These are phyloP conservation scores for Clupea harengus DNA, from an alignment of 2,113 vertebrate genomes.

Conservation along the genomic window DNA sequence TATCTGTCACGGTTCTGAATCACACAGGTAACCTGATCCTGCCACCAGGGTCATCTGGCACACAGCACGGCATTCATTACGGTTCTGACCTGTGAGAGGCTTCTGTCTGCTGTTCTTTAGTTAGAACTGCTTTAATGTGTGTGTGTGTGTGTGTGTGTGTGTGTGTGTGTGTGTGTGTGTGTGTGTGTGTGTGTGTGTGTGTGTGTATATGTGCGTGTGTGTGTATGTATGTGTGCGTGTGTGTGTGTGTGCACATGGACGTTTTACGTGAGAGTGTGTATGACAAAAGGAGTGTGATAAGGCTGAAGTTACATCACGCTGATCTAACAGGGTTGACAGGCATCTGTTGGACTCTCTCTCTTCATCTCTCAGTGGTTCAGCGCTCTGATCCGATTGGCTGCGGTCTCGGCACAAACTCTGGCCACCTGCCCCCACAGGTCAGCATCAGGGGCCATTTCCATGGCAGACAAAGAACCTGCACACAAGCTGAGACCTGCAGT, in stretches of 20 bases:
- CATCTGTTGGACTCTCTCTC: neutral
- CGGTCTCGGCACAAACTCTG: neutral
- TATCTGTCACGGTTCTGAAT: neutral
- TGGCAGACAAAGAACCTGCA: neutral
- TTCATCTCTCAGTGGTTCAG: neutral
- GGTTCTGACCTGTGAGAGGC: neutral
- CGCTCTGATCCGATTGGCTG: neutral
- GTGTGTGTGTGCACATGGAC: neutral
- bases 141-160: neutral
- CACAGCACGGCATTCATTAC: neutral
- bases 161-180: neutral
- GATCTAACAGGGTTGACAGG: neutral
- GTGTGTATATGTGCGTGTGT: neutral
- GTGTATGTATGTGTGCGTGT: neutral
- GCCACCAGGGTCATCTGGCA: neutral
- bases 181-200: too few species aligned
- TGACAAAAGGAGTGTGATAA: neutral
- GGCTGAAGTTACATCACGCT: neutral
- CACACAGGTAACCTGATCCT: neutral
- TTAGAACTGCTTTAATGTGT: too few species aligned
- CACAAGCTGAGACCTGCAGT: neutral
- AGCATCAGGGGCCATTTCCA: neutral
- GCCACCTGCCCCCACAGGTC: neutral
- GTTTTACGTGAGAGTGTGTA: neutral
- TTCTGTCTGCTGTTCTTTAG: neutral